A percentile compares a stretch with the other conserved stretches of the same genome.
These are phyloP conservation scores for Cepaea hortensis DNA, from an alignment of 2,888 invertebrate species.

Conservation along the genomic window DNA sequence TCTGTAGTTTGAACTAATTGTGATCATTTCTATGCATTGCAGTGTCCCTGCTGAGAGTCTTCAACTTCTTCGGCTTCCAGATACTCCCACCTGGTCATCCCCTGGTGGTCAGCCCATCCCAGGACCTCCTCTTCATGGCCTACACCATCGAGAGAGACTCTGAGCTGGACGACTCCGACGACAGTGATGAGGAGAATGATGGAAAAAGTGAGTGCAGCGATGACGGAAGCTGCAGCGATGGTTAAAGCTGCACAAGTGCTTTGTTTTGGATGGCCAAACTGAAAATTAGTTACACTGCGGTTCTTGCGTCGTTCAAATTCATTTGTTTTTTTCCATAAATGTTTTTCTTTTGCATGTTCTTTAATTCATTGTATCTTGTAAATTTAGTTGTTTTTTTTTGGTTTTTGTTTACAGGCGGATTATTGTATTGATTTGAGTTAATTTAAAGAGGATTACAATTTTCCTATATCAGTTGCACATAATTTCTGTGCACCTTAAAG, in stretches of 20 bases:
- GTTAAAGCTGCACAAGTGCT: not conserved
- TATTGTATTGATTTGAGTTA: too few relatives aligned
- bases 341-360: not conserved
- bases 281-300: slow-evolving; percentile 30
- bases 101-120: slow-evolving; percentile 82
- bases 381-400: too few relatives aligned
- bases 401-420: too few relatives aligned
- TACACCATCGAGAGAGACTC: slow-evolving; percentile 72
- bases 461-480: too few relatives aligned
- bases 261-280: slow-evolving; percentile 25
- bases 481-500: too few relatives aligned
- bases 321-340: not conserved
- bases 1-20: too few relatives aligned
- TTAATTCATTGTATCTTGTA: not conserved
- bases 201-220: slow-evolving; percentile 32
- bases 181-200: slow-evolving; percentile 21
- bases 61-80: slow-evolving; percentile 97
- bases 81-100: slow-evolving; percentile 87
- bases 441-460: too few relatives aligned
- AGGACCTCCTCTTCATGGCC: slow-evolving; percentile 83
- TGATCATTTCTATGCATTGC: not conserved
- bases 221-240: slow-evolving; percentile 44
- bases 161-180: slow-evolving; percentile 37
- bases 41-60: slow-evolving; percentile 92
- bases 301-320: not conserved